These are phyloP conservation scores for Poeciliopsis prolifica DNA, from an alignment of 2,113 vertebrate genomes.

Conservation along the genomic window DNA sequence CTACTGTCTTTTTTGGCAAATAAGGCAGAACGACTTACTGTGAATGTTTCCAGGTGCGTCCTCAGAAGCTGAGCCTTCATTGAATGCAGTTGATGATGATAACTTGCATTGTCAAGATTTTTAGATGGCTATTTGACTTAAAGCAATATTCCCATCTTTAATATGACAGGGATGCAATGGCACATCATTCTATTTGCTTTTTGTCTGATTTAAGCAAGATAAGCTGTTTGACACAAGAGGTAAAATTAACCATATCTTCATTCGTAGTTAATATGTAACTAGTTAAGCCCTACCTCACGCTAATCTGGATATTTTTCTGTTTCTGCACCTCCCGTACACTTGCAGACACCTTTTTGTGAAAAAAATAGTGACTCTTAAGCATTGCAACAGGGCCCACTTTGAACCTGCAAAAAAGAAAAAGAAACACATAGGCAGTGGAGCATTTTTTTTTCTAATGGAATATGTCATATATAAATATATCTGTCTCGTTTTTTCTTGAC, in stretches of 20 bases:
- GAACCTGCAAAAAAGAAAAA: neutral
- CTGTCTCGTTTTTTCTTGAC: neutral
- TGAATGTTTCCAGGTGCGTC: conserved; percentile 63
- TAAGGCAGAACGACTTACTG: conserved; percentile 57
- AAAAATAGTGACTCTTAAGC: neutral
- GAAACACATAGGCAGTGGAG: neutral
- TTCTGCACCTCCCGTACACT: neutral
- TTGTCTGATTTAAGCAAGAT: conserved; percentile 39
- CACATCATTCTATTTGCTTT: conserved; percentile 48
- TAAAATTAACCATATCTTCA: conserved; percentile 23
- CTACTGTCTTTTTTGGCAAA: conserved; percentile 35
- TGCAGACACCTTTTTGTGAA: neutral
- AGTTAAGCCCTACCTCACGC: no score
- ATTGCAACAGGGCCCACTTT: neutral
- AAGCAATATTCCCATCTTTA: conserved; percentile 75
- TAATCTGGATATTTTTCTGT: neutral
- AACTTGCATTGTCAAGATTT: conserved; percentile 51
- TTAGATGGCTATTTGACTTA: conserved; percentile 71
- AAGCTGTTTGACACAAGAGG: conserved; percentile 29
- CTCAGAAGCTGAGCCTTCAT: conserved; percentile 42
- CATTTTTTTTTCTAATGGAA: neutral
- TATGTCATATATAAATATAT: neutral
- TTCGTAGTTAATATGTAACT: conserved; percentile 8
- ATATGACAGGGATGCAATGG: conserved; percentile 68
- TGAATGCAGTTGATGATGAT: conserved; percentile 54